Evolutionary conservation across 2,888 invertebrate species (phyloP), one percentile per base, ranked within the genome.

Genomic region (Catotricha subobsoleta): DNA sequence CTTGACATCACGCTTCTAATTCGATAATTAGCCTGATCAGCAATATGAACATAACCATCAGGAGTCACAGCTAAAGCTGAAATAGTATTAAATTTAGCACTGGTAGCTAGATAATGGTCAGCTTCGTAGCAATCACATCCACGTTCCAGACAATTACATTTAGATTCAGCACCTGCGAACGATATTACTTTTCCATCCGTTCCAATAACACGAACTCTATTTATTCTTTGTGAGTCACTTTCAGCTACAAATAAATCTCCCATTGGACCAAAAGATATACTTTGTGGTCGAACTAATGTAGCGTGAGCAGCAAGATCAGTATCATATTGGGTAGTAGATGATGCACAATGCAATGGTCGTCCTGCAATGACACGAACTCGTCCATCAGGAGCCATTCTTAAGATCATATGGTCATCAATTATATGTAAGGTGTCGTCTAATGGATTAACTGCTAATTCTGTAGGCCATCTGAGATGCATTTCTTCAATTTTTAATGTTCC

Each of bases 391-490:
- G 92, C 91, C 65, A 94, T 69, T 55, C 91, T 84, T 12, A 94
- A 67, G 39, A 88, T 84, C 82, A 92, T 88, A 55, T 92, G 92
- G 55, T 91, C 90, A 54, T 97, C 97, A 39, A 97, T 86, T 49
- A 98, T 88, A 58, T 95, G 90, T 21, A 98, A 66, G 0, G 88
- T 83, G 58, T 92, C 90, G 57, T 95, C 94, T 41, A 94, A 64
- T 0, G 94, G 95, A 60, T 91, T 92, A 25, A 95, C 86, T 0
- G 92, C 79, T 13, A 97, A 65, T 56, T 91, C 90, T 0, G 94
- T 95, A 0, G 97, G 97, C 95, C 95, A 97, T 41, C 91, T 72
- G 40, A 95, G 66, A 55, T 88, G 88, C 41, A 92, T 90, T 63
- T 90, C 88, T 57, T 88, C 87, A n/a, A 88, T 74, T 54, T 86